Base-by-base conservation (phyloP, 2,797 vertebrate species). In the Bucorvus abyssinicus region DNA sequence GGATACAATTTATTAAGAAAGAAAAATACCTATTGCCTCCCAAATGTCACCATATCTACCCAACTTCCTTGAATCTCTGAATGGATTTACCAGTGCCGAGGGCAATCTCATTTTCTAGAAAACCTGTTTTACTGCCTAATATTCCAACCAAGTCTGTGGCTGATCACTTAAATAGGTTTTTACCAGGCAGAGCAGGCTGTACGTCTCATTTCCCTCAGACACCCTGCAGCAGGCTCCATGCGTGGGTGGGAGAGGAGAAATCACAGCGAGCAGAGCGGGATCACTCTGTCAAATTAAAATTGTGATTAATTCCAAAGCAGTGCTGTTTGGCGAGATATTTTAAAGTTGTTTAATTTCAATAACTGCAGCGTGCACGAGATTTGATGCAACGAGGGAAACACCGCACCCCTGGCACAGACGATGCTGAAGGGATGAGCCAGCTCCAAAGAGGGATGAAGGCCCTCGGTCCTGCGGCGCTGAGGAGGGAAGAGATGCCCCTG, bases 21-120 rank as follows among this genome's bases (percentile, higher is more conserved):
- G 86, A 85, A 93, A 90, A 94, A 49, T 49, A 73, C 27, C 70
- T 60, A 10, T 68, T 63, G 50, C 90, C 84, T 92, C 86, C 83
- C 79, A 86, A 84, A 89, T 42, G 64, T 86, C 87, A 59, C 88
- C 73, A 18, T 53, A 96, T 84, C 93, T 89, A 57, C 78, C 69
- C 44, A 9, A 13, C 59, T 88, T 59, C 89, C 22, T 50, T 27
- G 69, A 89, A 71, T 49, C 32, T 69, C 64, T 52, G 70, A 94
- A 97, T 87, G 92, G 88, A 90, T 95, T 94, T 95, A 69, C 61
- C 91, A 93, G 91, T 56, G 94, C 97, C 38, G 1, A 83, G 86
- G 94, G 97, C 95, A 90, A 96, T 97, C 96, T 96, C 95, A 95
- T 97, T 97, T 97, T 94, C 92, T 94, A 90, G 95, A 94, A 94